Percentiles rank a stretch among this genome's conserved stretches.
These are phyloP conservation scores for Vultur gryphus DNA, from an alignment of 2,797 vertebrate species.

Conservation along the genomic window DNA sequence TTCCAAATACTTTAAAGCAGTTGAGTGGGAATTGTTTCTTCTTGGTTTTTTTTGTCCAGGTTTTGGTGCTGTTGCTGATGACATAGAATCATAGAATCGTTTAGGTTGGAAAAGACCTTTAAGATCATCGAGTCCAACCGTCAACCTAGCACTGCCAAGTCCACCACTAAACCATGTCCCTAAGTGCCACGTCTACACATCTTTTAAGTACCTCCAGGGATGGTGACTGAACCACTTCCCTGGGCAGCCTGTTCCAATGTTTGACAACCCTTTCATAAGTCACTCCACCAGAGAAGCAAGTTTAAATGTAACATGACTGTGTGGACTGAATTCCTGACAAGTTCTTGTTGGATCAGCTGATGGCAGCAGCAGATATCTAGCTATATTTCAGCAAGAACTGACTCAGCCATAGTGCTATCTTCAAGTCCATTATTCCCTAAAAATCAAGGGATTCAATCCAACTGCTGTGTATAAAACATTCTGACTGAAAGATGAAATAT, in stretches of 20 bases:
- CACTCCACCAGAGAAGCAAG: not conserved
- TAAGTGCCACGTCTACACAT: too few species aligned
- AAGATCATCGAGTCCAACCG: too few species aligned
- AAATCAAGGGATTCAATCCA: not conserved
- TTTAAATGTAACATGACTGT: not conserved
- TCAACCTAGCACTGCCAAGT: too few species aligned
- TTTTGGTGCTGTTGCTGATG: not conserved
- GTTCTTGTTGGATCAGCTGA: not conserved
- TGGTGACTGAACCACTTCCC: too few species aligned
- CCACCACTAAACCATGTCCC: too few species aligned
- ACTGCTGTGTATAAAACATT: not conserved
- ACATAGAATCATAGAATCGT: not conserved
- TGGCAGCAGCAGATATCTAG: not conserved
- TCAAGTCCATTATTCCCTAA: not conserved
- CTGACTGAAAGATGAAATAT: not conserved
- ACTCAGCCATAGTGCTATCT: not conserved
- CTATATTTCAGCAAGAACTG: not conserved
- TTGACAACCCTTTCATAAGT: not conserved
- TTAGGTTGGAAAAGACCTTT: too few species aligned
- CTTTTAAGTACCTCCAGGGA: too few species aligned
- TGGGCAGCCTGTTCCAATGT: too few species aligned
- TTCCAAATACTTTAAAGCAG: not conserved
- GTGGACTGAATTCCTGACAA: not conserved
- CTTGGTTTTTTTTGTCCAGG: not conserved
- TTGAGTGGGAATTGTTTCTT: not conserved